Conservation (phyloP, 2,888 invertebrate genomes). For the Luperina testacea region DNA sequence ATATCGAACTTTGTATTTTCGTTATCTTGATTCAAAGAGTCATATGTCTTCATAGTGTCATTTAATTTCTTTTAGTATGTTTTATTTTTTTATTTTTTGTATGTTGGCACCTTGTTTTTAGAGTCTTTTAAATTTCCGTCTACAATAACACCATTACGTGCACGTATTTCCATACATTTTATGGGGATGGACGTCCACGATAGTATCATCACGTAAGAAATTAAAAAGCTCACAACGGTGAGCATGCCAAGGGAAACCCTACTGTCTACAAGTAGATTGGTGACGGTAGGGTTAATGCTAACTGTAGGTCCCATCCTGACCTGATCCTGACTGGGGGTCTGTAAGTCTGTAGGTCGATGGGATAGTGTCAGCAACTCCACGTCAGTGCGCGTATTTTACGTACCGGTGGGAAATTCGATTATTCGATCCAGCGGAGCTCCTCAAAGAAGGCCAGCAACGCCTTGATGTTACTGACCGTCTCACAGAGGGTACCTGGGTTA, state of each 20-base stretch:
- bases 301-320: no score
- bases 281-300: neutral
- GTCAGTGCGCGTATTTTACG: neutral
- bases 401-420: neutral
- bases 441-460: neutral
- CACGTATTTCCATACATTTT: neutral
- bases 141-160: neutral
- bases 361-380: no score
- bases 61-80: no score
- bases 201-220: neutral
- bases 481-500: no score
- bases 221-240: neutral
- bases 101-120: no score
- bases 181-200: neutral
- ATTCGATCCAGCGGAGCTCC: neutral
- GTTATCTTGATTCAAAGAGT: no score
- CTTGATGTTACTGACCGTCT: neutral
- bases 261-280: neutral
- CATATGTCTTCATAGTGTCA: no score
- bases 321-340: no score
- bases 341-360: no score
- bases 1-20: no score
- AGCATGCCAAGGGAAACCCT: neutral
- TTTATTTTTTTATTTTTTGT: no score
- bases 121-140: neutral